A percentile compares a stretch with the other conserved stretches of the same genome.
These are phyloP conservation scores for Argyresthia albistria DNA, from an alignment of 2,888 invertebrate species.

Conservation along the genomic window DNA sequence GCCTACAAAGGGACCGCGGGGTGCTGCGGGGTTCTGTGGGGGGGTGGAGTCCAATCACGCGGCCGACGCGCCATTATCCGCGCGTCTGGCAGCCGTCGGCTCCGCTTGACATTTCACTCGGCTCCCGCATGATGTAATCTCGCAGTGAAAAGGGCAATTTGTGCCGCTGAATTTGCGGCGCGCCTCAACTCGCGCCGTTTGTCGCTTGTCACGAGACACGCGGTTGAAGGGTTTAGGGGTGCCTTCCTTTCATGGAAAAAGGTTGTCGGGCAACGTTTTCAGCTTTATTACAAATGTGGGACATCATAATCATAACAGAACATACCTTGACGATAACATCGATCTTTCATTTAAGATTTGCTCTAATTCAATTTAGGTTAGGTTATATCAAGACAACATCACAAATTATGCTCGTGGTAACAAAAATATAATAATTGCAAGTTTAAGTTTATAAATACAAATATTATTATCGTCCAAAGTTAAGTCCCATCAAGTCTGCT, in stretches of 20 bases:
- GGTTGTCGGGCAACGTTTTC: no score
- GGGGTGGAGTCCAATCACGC: constrained; percentile 66
- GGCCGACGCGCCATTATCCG: constrained; percentile 72
- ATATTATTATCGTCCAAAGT: no score
- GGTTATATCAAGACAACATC: no score
- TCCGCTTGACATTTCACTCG: constrained; percentile 73
- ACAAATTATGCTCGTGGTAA: no score
- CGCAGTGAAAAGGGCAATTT: constrained; percentile 73
- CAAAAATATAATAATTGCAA: no score
- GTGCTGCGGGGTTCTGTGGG: constrained; percentile 22
- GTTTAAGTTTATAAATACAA: no score
- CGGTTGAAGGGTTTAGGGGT: constrained; percentile 2
- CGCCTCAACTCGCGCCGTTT: constrained; percentile 60
- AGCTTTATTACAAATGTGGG: no score
- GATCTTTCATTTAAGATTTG: no score
- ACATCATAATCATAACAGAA: no score
- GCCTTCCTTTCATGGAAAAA: constrained; percentile 1
- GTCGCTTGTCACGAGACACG: constrained; percentile 43
- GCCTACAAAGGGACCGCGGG: constrained; percentile 58
- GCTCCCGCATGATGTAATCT: constrained; percentile 73
- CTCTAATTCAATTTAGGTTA: no score
- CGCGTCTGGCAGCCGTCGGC: constrained; percentile 72
- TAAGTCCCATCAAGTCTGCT: no score
- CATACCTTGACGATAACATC: no score
- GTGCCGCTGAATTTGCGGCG: constrained; percentile 70